Evolutionary conservation across 2,113 vertebrate species (phyloP).

Genomic region (Rhinopomastus cyanomelas): DNA sequence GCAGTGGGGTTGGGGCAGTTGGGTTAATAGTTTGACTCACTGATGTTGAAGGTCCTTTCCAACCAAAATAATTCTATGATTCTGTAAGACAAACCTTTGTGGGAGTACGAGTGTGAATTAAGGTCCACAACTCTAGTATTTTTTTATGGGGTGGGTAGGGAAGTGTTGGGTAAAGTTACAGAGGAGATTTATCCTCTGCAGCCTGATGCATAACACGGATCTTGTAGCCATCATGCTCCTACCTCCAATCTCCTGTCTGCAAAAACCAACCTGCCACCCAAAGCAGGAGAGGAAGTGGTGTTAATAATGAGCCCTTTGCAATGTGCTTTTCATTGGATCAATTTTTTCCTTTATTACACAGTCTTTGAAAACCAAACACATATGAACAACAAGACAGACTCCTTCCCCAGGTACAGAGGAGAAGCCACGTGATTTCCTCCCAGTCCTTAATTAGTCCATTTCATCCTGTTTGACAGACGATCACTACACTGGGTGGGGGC

Average conservation of each 20-base stretch:
- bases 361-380: slow-evolving; percentile 52
- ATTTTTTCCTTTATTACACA: slow-evolving; percentile 70
- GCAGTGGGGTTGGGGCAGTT: too few species aligned
- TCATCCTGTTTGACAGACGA: slow-evolving; percentile 15
- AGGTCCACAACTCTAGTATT: not conserved
- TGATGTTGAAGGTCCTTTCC: too few species aligned
- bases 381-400: not conserved
- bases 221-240: not conserved
- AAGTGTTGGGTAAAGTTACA: not conserved
- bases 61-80: too few species aligned
- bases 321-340: slow-evolving; percentile 69
- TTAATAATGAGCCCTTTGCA: slow-evolving; percentile 45
- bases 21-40: too few species aligned
- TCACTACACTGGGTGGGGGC: not conserved
- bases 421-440: slow-evolving; percentile 26
- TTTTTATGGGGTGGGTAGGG: not conserved
- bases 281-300: slow-evolving; percentile 52
- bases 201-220: not conserved
- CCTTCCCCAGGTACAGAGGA: slow-evolving; percentile 60
- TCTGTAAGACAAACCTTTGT: too few species aligned
- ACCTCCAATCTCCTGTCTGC: not conserved
- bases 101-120: not conserved
- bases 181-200: not conserved
- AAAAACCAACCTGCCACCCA: slow-evolving; percentile 25
- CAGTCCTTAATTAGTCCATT: slow-evolving; percentile 29